Percentiles rank a stretch among this genome's conserved stretches.
These are phyloP conservation scores for Microcebus lehilahytsara DNA, from an alignment of 2,113 vertebrate genomes.

Conservation along the genomic window DNA sequence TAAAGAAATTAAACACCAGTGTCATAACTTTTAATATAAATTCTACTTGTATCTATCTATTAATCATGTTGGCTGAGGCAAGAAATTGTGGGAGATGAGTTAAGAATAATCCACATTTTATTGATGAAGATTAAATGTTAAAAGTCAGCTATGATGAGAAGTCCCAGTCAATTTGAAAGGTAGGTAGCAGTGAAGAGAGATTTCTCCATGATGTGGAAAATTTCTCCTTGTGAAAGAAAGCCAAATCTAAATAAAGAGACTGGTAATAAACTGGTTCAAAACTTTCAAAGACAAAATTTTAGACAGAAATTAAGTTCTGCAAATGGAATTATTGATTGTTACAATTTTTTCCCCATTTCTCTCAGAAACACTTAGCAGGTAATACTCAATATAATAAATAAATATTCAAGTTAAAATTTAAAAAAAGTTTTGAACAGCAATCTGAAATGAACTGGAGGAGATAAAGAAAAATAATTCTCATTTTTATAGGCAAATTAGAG, in stretches of 20 bases:
- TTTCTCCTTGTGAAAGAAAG: neutral
- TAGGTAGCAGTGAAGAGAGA: neutral
- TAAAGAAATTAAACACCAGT: neutral
- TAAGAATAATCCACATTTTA: neutral
- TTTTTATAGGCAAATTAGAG: neutral
- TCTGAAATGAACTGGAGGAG: neutral
- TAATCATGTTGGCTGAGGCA: neutral
- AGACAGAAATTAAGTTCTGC: neutral
- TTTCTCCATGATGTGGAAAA: neutral
- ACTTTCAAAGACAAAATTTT: neutral
- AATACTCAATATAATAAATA: neutral
- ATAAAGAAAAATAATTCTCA: neutral
- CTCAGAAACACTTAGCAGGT: neutral
- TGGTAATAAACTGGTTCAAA: neutral
- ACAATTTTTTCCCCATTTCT: neutral
- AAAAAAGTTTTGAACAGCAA: neutral
- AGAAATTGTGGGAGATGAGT: neutral
- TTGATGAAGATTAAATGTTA: neutral
- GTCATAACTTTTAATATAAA: neutral
- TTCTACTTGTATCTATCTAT: neutral
- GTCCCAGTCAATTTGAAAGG: neutral
- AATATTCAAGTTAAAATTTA: neutral
- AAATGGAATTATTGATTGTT: neutral
- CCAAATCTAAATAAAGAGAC: neutral
- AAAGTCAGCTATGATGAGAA: neutral